Evolutionary conservation across 1,140 invertebrate species (phyloP).

Genomic region (Metopolophium dirhodum): DNA sequence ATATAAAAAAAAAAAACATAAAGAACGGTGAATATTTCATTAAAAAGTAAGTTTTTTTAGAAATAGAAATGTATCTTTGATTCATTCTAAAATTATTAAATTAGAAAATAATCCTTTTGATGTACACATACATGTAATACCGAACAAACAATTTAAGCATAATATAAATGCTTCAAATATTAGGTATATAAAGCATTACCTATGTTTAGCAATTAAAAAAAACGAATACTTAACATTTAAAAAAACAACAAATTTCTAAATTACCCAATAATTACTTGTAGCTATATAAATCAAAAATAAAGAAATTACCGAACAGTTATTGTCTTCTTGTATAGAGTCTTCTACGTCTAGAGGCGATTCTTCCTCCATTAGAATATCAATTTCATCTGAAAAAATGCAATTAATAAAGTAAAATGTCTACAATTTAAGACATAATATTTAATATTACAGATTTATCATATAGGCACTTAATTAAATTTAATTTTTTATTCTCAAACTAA

Average conservation of each 20-base stretch:
- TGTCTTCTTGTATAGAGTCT: background rate
- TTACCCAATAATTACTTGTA: background rate
- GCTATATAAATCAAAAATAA: background rate
- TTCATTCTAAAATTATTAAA: no score
- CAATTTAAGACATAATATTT: no score
- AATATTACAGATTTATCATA: no score
- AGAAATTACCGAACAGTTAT: background rate
- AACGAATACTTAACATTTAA: background rate
- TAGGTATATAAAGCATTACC: no score
- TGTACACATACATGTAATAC: no score
- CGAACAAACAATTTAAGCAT: no score
- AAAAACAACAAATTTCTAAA: background rate
- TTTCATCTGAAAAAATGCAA: background rate
- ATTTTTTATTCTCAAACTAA: background rate
- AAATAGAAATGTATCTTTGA: background rate
- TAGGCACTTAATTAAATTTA: background rate
- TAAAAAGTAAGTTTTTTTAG: background rate
- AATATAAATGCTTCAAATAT: no score
- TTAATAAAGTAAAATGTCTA: background rate
- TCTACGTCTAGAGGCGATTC: background rate
- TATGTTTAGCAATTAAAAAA: no score
- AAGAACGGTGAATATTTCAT: background rate
- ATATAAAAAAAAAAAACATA: background rate
- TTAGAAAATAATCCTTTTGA: no score
- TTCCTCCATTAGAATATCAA: background rate